Evolutionary conservation across 2,113 vertebrate genomes (phyloP).

Genomic region (Todiramphus saurophagus): DNA sequence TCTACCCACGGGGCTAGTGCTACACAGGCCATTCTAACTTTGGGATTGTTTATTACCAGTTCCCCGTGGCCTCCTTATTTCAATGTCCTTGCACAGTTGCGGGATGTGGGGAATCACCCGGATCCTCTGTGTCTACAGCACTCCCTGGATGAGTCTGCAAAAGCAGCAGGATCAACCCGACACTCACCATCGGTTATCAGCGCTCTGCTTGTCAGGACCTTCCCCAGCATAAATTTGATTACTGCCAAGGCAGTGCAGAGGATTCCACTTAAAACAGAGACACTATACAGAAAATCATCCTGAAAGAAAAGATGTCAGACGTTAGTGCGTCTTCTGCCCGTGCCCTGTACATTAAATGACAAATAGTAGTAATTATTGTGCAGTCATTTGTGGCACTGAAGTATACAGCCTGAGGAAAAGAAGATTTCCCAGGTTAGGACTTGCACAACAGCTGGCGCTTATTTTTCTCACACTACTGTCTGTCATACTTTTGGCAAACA

Average conservation of each 20-base stretch:
- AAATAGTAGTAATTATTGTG: background rate
- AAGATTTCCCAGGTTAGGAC: background rate
- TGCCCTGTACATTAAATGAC: background rate
- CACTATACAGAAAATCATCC: conserved; percentile 95
- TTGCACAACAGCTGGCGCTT: background rate
- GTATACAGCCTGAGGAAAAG: background rate
- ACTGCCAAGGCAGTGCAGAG: conserved; percentile 88
- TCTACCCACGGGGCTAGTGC: background rate
- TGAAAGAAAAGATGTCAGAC: conserved; percentile 66
- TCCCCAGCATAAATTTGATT: conserved; percentile 94
- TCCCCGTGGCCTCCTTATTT: background rate
- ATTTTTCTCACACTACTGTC: background rate
- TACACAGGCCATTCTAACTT: background rate
- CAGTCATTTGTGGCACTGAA: background rate
- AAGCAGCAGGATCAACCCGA: background rate
- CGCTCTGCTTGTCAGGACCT: conserved; percentile 93
- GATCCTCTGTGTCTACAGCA: background rate
- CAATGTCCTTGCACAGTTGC: background rate
- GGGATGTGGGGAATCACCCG: accelerated
- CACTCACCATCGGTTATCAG: conserved; percentile 95
- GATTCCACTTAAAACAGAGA: conserved; percentile 94
- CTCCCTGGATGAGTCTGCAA: background rate
- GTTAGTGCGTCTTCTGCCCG: background rate
- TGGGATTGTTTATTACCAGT: background rate
- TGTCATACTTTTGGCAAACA: background rate